Evolutionary conservation across 2,113 vertebrate species (phyloP), one percentile per base, ranked within the genome.

Genomic region (Catharus minimus): DNA sequence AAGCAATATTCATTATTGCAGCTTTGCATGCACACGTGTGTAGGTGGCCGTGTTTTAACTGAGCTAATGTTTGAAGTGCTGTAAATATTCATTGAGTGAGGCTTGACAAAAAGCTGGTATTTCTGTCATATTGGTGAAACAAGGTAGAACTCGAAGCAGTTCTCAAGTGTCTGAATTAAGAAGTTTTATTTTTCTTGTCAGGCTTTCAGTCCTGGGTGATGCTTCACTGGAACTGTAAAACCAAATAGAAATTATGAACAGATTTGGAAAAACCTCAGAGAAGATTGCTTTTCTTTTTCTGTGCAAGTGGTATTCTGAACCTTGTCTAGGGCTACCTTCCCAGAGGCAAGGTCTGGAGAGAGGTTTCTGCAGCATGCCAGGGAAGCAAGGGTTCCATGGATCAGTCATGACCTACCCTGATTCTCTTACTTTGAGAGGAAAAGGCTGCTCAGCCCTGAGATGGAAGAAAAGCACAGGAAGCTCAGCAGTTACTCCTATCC

Each of bases 11-110:
- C 0, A 0, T 57, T 68, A 57, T 43, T 90, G 49, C 53, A 61
- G 33, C 21, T 75, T 65, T 49, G 16, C 46, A 13, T 18, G 1
- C 1, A 0, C 2, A 1, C 9, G 1, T 28, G 6, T 33, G 13
- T 32, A 6, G 12, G 47, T 71, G 53, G 13, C 13, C 52, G 14
- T 36, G 23, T 53, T 86, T 65, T 60, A 20, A n/a, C 41, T 57
- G 20, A 43, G 23, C 17, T 71, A 12, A 36, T 22, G 17, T 69
- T 80, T 64, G 23, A 81, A 50, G 39, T 56, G 36, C 30, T 2
- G 1, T 41, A 21, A 0, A 0, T 77, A 24, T 4, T 77, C 68
- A 64, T 41, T 73, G 33, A 76, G 3, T 24, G 13, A 64, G 13
- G 32, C 28, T 26, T 57, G 38, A 17, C 22, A 32, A 2, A 53